These are phyloP conservation scores for Mus minutoides DNA, from an alignment of 2,797 vertebrate species.

Conservation along the genomic window DNA sequence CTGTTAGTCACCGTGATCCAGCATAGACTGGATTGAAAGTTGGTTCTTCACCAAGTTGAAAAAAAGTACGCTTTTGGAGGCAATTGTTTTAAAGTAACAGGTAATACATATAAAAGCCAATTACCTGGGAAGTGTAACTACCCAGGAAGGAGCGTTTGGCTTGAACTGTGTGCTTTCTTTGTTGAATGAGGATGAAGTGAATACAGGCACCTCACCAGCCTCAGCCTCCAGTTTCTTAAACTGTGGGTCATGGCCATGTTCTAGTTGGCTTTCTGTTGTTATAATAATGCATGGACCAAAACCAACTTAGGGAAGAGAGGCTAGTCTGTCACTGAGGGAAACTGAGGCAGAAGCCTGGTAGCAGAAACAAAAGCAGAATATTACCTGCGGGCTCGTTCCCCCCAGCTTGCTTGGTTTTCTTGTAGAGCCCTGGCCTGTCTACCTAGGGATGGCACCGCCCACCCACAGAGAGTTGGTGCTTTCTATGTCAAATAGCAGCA, in stretches of 20 bases:
- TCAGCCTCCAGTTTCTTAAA: neutral
- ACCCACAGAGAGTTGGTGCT: neutral
- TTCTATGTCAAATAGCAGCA: neutral
- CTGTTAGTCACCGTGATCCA: neutral
- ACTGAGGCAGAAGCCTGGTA: neutral
- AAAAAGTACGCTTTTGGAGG: neutral
- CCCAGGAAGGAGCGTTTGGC: neutral
- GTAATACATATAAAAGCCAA: neutral
- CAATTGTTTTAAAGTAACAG: neutral
- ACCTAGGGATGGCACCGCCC: neutral
- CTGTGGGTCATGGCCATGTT: neutral
- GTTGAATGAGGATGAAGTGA: neutral
- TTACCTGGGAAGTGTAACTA: neutral
- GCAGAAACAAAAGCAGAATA: neutral
- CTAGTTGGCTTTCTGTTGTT: neutral
- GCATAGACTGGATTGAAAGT: neutral
- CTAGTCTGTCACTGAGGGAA: neutral
- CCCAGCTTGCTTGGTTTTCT: neutral
- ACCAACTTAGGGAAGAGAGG: neutral
- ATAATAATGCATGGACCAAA: neutral
- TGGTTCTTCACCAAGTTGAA: neutral
- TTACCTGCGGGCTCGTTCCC: neutral
- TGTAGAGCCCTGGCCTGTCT: neutral
- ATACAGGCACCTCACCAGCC: rapidly evolving
- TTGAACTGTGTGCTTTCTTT: neutral